phyloP scores from a whole-genome alignment of 2,888 invertebrate species.

The Apamea monoglypha region DNA sequence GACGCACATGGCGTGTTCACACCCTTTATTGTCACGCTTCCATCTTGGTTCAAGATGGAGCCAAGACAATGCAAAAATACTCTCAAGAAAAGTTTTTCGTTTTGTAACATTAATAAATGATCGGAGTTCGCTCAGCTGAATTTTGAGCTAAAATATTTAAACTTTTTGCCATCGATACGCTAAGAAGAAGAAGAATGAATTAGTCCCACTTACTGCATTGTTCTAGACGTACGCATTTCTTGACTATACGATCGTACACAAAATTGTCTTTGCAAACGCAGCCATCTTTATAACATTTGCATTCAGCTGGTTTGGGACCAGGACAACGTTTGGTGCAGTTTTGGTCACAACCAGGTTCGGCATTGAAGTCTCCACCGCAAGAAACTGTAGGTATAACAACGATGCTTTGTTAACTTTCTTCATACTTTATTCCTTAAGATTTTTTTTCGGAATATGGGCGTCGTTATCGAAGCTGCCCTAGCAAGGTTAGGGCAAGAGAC shows the following conservation, averaged over 20 bases:
- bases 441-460: neutral
- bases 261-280: constrained; percentile 69
- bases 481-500: neutral
- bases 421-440: neutral
- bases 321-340: constrained; percentile 37
- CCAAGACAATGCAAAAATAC: neutral
- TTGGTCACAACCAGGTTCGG: constrained; percentile 42
- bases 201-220: constrained; percentile 61
- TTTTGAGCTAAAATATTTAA: too few relatives aligned
- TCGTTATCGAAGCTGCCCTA: too few relatives aligned
- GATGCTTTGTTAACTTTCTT: neutral
- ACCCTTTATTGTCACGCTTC: neutral
- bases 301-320: constrained; percentile 39
- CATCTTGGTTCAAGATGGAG: neutral
- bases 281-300: constrained; percentile 30
- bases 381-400: constrained; percentile 34
- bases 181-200: neutral
- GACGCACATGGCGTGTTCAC: neutral
- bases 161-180: too few relatives aligned
- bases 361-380: constrained; percentile 54
- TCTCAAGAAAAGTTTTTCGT: too few relatives aligned
- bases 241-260: constrained; percentile 54
- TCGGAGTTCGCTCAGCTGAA: too few relatives aligned
- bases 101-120: neutral
- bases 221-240: constrained; percentile 63